Evolutionary conservation across 2,113 vertebrate genomes (phyloP).

Genomic region (Fregata magnificens): DNA sequence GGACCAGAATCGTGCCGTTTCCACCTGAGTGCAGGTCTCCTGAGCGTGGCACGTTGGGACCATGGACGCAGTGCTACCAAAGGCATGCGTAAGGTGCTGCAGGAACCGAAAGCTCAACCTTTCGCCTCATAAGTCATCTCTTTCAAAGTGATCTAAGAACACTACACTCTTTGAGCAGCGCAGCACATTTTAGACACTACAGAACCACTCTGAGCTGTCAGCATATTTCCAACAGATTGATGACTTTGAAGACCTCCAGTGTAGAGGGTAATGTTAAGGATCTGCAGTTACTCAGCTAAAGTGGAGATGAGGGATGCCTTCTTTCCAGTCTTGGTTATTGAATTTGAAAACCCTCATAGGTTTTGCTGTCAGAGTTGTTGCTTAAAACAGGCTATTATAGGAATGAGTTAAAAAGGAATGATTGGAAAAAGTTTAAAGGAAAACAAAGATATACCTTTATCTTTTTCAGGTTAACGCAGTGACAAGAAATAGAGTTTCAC

Average conservation of each 20-base stretch:
- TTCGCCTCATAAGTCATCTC: background rate
- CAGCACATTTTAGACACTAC: background rate
- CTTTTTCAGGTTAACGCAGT: background rate
- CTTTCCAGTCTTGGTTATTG: slow-evolving; percentile 58
- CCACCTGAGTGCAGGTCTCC: background rate
- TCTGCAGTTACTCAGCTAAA: slow-evolving; percentile 26
- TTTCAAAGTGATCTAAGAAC: background rate
- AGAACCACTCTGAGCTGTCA: slow-evolving; percentile 47
- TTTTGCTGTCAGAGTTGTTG: slow-evolving; percentile 57
- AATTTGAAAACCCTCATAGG: slow-evolving; percentile 70
- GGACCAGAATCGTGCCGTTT: background rate
- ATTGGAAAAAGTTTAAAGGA: slow-evolving; percentile 30
- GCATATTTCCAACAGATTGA: slow-evolving; percentile 30
- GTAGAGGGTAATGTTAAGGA: slow-evolving; percentile 47
- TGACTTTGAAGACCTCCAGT: slow-evolving; percentile 28
- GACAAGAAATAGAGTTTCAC: slow-evolving; percentile 24
- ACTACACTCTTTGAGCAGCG: background rate
- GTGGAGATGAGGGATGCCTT: slow-evolving; percentile 62
- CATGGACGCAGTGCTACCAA: fast-evolving
- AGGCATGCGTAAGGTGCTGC: background rate
- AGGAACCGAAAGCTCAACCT: background rate
- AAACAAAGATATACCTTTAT: slow-evolving; percentile 54
- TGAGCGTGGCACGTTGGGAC: background rate
- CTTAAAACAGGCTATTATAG: slow-evolving; percentile 27
- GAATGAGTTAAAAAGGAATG: slow-evolving; percentile 43